Conservation (phyloP, 1,140 invertebrate species). For the Palaemon carinicauda region DNA sequence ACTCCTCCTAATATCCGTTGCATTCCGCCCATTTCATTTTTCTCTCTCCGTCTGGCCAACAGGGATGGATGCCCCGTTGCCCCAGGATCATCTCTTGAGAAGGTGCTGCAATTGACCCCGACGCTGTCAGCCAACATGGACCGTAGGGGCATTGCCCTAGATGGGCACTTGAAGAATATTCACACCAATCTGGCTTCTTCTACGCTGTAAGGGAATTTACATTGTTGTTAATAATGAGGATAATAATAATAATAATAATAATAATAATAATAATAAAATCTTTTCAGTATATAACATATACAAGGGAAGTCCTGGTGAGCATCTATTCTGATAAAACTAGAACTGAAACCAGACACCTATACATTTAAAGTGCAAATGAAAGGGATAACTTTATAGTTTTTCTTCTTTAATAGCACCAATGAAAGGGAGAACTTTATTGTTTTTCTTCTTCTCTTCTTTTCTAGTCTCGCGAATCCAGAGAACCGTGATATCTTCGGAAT, state of each 20-base stretch:
- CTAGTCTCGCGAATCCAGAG: conserved; percentile 80
- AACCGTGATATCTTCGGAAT: conserved; percentile 88
- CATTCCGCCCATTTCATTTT: not conserved
- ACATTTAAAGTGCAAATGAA: too few relatives aligned
- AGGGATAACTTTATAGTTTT: too few relatives aligned
- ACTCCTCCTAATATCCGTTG: not conserved
- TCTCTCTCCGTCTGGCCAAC: not conserved
- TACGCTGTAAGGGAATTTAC: conserved; percentile 44
- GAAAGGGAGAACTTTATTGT: too few relatives aligned
- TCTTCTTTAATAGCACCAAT: too few relatives aligned
- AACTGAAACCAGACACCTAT: too few relatives aligned
- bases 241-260: not conserved
- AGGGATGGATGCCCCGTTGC: conserved; percentile 61
- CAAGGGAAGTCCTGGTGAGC: too few relatives aligned
- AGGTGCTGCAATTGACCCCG: conserved; percentile 61
- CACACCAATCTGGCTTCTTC: conserved; percentile 80
- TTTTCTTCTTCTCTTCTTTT: not conserved
- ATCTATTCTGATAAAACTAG: too few relatives aligned
- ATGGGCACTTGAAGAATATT: conserved; percentile 89
- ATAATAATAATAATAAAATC: not conserved
- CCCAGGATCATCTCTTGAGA: conserved; percentile 60
- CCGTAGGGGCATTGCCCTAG: conserved; percentile 91
- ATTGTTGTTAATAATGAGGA: not conserved
- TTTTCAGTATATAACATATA: too few relatives aligned
- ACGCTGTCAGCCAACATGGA: conserved; percentile 79